These are phyloP conservation scores for Euwallacea fornicatus DNA, from an alignment of 1,140 invertebrate species.

Conservation along the genomic window DNA sequence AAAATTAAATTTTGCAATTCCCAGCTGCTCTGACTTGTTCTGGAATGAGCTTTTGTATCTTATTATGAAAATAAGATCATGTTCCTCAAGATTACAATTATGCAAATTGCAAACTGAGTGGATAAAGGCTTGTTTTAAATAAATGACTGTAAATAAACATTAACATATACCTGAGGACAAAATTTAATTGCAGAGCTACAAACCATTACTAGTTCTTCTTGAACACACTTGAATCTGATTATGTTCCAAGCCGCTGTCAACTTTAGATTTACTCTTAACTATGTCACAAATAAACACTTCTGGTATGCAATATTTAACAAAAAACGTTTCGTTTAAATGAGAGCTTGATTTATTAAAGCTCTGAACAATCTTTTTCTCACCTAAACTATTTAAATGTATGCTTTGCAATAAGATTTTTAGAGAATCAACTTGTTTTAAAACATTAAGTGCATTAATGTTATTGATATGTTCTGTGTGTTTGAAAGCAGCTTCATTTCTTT, in stretches of 20 bases:
- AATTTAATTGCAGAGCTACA: conserved; percentile 5
- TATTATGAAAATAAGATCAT: conserved; percentile 45
- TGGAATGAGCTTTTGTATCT: conserved; percentile 45
- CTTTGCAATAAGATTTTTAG: conserved; percentile 45
- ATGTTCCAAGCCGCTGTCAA: conserved; percentile 44
- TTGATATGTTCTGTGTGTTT: conserved; percentile 16
- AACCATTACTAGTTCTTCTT: conserved; percentile 40
- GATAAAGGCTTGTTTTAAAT: conserved; percentile 47
- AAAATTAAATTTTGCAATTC: conserved; percentile 47
- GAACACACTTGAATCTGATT: conserved; percentile 47
- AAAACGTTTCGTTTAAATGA: conserved; percentile 45
- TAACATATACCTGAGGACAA: conserved; percentile 1
- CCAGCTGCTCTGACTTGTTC: conserved; percentile 43
- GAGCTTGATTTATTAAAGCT: conserved; percentile 31
- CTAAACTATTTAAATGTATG: conserved; percentile 45
- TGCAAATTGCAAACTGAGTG: conserved; percentile 46
- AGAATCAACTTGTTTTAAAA: conserved; percentile 48
- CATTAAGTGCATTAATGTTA: conserved; percentile 21
- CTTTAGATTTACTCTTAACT: conserved; percentile 43
- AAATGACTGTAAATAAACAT: conserved; percentile 36
- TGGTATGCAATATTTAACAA: conserved; percentile 50
- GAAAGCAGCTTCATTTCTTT: conserved; percentile 17
- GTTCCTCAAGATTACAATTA: conserved; percentile 40
- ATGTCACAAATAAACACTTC: conserved; percentile 37
- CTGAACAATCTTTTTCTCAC: conserved; percentile 42